Evolutionary conservation across 2,888 invertebrate genomes (phyloP).

Genomic region (Drosophila kambysellisi): DNA sequence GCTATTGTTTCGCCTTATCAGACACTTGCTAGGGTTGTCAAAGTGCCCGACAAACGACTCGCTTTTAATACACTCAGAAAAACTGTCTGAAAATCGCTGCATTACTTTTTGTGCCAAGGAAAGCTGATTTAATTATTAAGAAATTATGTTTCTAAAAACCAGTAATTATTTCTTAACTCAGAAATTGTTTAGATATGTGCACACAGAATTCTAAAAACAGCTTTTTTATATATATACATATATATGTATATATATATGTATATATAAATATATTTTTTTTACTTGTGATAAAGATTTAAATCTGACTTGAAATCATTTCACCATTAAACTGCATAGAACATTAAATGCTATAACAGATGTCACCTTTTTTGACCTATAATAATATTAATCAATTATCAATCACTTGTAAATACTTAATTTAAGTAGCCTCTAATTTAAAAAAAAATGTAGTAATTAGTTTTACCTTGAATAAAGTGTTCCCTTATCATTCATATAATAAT

Average conservation of each 20-base stretch:
- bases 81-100: too few species aligned
- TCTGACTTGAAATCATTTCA: not conserved
- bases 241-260: rapidly evolving
- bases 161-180: not conserved
- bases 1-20: slow-evolving; percentile 54
- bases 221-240: too few species aligned
- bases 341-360: not conserved
- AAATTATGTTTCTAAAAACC: not conserved
- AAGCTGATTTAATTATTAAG: not conserved
- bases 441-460: not conserved
- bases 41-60: not conserved
- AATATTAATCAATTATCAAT: not conserved
- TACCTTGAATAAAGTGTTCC: too few species aligned
- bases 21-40: slow-evolving; percentile 54
- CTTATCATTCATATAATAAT: too few species aligned
- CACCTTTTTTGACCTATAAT: not conserved
- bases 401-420: not conserved
- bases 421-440: not conserved
- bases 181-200: too few species aligned
- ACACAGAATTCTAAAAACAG: not conserved
- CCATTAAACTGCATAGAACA: not conserved
- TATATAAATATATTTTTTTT: too few species aligned
- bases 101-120: not conserved
- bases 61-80: slow-evolving; percentile 23
- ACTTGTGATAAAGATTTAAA: not conserved